Evolutionary conservation across 92 coral and sea anemone species (phyloP).

Genomic region (Zoanthus sansibaricus): DNA sequence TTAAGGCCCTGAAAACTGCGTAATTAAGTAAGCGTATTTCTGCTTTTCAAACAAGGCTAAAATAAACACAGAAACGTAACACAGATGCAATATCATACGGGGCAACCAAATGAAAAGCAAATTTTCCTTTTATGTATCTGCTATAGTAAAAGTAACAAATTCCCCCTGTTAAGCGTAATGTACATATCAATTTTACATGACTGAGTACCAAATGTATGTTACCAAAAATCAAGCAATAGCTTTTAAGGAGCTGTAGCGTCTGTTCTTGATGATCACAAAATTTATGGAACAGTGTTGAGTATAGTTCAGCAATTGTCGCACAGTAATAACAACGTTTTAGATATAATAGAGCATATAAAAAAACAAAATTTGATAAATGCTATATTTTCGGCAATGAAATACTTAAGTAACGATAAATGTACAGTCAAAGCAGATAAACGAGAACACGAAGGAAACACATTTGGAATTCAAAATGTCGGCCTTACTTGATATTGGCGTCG

Average conservation of each 20-base stretch:
- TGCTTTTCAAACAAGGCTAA: not conserved
- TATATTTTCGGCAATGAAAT: too few relatives aligned
- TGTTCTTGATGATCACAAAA: not conserved
- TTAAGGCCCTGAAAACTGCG: not conserved
- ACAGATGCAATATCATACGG: not conserved
- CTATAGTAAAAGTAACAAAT: not conserved
- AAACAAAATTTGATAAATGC: too few relatives aligned
- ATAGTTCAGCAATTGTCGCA: too few relatives aligned
- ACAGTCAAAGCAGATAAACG: not conserved
- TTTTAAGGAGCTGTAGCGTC: not conserved
- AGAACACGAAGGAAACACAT: not conserved
- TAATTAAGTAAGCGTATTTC: not conserved
- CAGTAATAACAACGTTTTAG: too few relatives aligned
- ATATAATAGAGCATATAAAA: too few relatives aligned
- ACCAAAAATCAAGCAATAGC: not conserved
- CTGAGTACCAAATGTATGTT: too few relatives aligned
- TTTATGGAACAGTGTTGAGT: not conserved
- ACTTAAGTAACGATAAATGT: not conserved
- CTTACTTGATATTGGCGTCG: slow-evolving; percentile 22
- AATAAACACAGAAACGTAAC: not conserved
- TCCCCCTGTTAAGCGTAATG: too few relatives aligned
- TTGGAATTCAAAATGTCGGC: slow-evolving; percentile 32
- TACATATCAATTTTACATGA: too few relatives aligned
- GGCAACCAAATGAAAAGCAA: not conserved
- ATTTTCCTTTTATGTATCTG: not conserved